These are phyloP conservation scores for Ammodytes dubius DNA, from an alignment of 2,113 vertebrate species.

Conservation along the genomic window DNA sequence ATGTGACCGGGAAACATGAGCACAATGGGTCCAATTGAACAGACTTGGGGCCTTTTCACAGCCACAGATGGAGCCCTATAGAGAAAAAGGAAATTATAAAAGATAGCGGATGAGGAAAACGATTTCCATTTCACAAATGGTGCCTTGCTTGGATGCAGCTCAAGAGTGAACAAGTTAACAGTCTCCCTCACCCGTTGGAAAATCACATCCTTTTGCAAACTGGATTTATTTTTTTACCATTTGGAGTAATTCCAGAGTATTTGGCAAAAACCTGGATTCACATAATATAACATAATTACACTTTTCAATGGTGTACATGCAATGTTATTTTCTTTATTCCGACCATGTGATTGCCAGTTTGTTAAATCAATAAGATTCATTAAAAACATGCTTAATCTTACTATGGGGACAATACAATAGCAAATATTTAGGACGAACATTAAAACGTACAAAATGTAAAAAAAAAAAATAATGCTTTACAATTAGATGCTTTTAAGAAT, in stretches of 20 bases:
- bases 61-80: constrained; percentile 73
- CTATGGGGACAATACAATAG: too few relatives aligned
- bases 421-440: too few relatives aligned
- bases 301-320: too few relatives aligned
- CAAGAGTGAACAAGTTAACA: constrained; percentile 46
- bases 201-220: constrained; percentile 29
- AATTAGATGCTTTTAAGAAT: too few relatives aligned
- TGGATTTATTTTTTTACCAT: background rate
- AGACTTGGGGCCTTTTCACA: constrained; percentile 66
- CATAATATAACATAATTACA: background rate
- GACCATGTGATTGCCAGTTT: too few relatives aligned
- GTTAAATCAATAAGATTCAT: too few relatives aligned
- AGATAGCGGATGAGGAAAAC: constrained; percentile 53
- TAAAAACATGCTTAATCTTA: too few relatives aligned
- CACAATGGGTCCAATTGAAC: constrained; percentile 71
- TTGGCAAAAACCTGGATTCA: background rate
- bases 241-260: background rate
- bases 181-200: constrained; percentile 24
- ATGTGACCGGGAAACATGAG: constrained; percentile 74
- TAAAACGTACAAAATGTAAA: too few relatives aligned
- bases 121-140: constrained; percentile 65
- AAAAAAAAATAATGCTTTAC: too few relatives aligned
- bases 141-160: constrained; percentile 61
- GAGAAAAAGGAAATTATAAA: constrained; percentile 70
- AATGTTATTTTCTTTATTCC: too few relatives aligned